Conservation (phyloP, 2,888 invertebrate genomes). For the Drosophila yooni region DNA sequence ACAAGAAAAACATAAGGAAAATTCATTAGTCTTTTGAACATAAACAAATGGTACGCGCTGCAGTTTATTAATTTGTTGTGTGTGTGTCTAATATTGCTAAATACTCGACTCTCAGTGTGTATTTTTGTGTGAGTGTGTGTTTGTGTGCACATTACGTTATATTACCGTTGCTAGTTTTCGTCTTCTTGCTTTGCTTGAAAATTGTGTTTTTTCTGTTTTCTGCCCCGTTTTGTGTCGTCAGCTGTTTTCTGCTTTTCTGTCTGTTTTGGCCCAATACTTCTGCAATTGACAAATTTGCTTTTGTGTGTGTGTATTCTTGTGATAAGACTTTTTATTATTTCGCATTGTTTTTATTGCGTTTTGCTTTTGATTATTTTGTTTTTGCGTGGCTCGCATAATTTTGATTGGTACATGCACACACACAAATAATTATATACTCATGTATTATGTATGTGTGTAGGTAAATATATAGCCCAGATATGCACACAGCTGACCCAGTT, state of each 20-base stretch:
- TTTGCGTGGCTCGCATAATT: constrained; percentile 52
- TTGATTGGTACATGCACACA: constrained; percentile 17
- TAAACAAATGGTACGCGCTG: constrained; percentile 69
- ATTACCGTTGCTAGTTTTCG: constrained; percentile 24
- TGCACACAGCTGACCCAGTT: constrained; percentile 72
- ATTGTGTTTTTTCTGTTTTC: constrained; percentile 10
- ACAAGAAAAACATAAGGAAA: constrained; percentile 23
- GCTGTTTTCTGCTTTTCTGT: constrained; percentile 61
- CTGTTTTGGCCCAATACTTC: constrained; percentile 43
- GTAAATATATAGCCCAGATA: constrained; percentile 42
- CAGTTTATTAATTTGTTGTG: constrained; percentile 17
- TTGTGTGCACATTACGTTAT: constrained; percentile 36
- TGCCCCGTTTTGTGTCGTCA: constrained; percentile 49
- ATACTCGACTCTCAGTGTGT: constrained; percentile 9
- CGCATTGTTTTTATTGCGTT: constrained; percentile 50
- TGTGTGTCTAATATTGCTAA: constrained; percentile 10
- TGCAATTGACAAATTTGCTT: constrained; percentile 40
- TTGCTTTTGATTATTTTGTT: constrained; percentile 45
- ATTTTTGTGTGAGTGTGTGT: constrained; percentile 12
- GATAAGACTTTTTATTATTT: constrained; percentile 42
- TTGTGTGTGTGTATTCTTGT: constrained; percentile 17
- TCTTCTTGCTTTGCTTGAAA: constrained; percentile 21
- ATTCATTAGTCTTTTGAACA: constrained; percentile 42
- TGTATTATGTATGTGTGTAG: not conserved
- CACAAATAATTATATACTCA: not conserved